Evolutionary conservation across 2,797 vertebrate species (phyloP).

Genomic region (Nothura maculosa): DNA sequence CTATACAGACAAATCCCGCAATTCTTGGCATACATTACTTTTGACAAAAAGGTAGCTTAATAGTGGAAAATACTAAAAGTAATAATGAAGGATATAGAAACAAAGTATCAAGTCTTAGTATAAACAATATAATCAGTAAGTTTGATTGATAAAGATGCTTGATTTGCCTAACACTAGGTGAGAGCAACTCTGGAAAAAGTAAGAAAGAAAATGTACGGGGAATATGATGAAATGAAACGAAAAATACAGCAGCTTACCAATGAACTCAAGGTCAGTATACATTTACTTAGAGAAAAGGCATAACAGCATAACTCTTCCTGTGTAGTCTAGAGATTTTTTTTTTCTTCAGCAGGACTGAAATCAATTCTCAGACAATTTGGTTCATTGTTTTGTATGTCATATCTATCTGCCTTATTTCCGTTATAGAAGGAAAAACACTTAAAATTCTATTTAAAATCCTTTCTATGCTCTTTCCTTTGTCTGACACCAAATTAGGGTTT

Average conservation of each 20-base stretch:
- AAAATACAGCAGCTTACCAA: slow-evolving; percentile 92
- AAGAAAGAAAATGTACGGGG: slow-evolving; percentile 93
- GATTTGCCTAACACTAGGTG: slow-evolving; percentile 83
- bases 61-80: background rate
- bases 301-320: background rate
- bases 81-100: background rate
- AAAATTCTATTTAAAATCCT: slow-evolving; percentile 9
- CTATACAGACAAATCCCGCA: background rate
- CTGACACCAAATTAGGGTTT: background rate
- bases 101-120: background rate
- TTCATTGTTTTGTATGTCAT: background rate
- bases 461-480: background rate
- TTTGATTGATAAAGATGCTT: slow-evolving; percentile 12
- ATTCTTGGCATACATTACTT: background rate
- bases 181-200: slow-evolving; percentile 98
- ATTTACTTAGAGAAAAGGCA: background rate
- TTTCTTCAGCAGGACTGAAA: background rate
- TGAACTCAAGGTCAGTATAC: slow-evolving; percentile 88
- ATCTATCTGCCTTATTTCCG: background rate
- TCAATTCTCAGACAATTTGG: background rate
- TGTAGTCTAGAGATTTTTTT: background rate
- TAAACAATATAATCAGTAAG: background rate
- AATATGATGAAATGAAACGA: slow-evolving; percentile 96
- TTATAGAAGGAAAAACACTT: background rate
- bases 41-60: background rate